Evolutionary conservation across 1,140 invertebrate species (phyloP).

Genomic region (Aphaenogaster rudis): DNA sequence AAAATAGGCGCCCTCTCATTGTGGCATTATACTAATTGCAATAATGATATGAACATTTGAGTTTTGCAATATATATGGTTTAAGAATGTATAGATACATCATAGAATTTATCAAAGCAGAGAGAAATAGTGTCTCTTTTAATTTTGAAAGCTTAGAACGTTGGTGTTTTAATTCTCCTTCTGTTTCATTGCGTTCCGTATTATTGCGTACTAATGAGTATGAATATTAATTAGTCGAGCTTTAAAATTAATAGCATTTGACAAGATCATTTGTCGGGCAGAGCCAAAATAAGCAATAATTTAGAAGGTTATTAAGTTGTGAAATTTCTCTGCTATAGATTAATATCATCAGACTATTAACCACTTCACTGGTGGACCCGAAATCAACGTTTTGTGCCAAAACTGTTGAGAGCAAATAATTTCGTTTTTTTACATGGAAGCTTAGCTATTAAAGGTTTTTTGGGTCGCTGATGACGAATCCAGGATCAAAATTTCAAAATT

Average conservation of each 20-base stretch:
- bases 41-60: conserved; percentile 9
- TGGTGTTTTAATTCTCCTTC: conserved; percentile 53
- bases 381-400: too few relatives aligned
- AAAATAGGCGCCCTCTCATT: conserved; percentile 48
- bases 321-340: conserved; percentile 49
- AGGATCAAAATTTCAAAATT: too few relatives aligned
- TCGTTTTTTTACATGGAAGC: too few relatives aligned
- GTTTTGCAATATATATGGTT: background rate
- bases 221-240: conserved; percentile 60
- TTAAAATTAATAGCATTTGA: conserved; percentile 48
- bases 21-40: conserved; percentile 22
- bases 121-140: conserved; percentile 17
- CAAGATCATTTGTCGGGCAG: conserved; percentile 30
- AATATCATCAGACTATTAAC: background rate
- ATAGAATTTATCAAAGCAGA: background rate
- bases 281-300: conserved; percentile 61
- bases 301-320: conserved; percentile 64
- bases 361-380: too few relatives aligned
- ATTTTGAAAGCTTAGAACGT: conserved; percentile 48
- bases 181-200: conserved; percentile 22
- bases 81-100: background rate
- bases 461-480: too few relatives aligned
- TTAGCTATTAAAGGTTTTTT: too few relatives aligned
- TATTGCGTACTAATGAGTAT: conserved; percentile 63
- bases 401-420: too few relatives aligned